Conservation (phyloP, 1,140 invertebrate genomes). For the Cyphomyrmex costatus region DNA sequence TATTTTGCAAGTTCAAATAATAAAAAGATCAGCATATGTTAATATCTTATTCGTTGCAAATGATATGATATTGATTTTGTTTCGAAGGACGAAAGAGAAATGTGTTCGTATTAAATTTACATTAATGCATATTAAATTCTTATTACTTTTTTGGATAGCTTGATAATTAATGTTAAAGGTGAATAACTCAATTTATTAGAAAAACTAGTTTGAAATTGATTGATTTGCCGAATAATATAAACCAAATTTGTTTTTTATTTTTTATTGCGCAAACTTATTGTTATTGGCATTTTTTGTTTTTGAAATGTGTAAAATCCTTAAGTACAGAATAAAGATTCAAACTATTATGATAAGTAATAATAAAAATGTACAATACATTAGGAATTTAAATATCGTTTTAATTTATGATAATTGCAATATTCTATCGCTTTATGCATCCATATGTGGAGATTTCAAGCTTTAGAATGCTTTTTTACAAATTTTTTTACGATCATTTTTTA, state of each 20-base stretch:
- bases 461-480: too few species aligned
- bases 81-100: neutral
- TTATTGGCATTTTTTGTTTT: neutral
- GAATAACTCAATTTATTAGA: neutral
- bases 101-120: neutral
- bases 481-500: too few species aligned
- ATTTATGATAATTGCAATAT: conserved; percentile 6
- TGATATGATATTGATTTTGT: neutral
- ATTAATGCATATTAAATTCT: neutral
- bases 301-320: neutral
- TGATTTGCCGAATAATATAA: neutral
- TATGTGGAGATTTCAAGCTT: too few species aligned
- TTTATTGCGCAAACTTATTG: neutral
- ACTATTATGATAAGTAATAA: neutral
- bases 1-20: neutral
- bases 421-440: neutral
- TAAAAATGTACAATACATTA: neutral
- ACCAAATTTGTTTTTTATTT: neutral
- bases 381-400: neutral
- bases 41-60: neutral
- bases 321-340: neutral
- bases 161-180: neutral
- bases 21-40: neutral
- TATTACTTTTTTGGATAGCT: neutral
- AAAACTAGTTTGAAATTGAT: neutral